Evolutionary conservation across 2,888 invertebrate genomes (phyloP).

Genomic region (Trimorus sp.): DNA sequence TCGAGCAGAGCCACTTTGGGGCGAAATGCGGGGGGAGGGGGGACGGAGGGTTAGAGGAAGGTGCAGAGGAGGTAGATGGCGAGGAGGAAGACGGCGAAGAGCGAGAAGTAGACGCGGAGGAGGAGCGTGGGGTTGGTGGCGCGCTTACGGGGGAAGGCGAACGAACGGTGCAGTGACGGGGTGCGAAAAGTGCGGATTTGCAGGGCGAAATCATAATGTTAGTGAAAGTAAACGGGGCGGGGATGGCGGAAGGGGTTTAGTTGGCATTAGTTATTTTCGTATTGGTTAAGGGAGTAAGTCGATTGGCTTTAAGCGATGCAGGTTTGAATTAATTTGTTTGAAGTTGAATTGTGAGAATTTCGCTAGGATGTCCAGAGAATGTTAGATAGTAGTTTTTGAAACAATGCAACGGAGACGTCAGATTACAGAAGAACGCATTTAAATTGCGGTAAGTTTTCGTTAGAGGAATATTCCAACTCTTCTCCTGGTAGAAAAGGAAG

Average conservation of each 20-base stretch:
- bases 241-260: conserved; percentile 4
- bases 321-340: too few relatives aligned
- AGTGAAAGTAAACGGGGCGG: conserved; percentile 27
- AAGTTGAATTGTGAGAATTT: too few relatives aligned
- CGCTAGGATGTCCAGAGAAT: background rate
- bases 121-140: conserved; percentile 30
- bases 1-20: conserved; percentile 81
- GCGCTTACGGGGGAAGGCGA: conserved; percentile 48
- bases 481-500: too few relatives aligned
- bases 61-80: conserved; percentile 32
- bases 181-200: background rate
- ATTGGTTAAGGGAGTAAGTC: background rate
- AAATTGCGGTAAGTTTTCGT: too few relatives aligned
- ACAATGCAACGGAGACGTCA: background rate
- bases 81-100: conserved; percentile 31
- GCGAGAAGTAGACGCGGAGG: conserved; percentile 21
- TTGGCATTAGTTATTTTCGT: conserved; percentile 47
- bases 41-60: conserved; percentile 21
- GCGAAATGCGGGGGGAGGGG: background rate
- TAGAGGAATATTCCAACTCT: too few relatives aligned
- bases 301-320: background rate
- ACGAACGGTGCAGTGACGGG: background rate
- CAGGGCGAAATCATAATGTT: conserved; percentile 11
- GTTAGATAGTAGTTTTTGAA: background rate
- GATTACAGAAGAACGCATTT: too few relatives aligned